These are phyloP conservation scores for Lacerta bilineata DNA, from an alignment of 2,797 vertebrate genomes.

Conservation along the genomic window DNA sequence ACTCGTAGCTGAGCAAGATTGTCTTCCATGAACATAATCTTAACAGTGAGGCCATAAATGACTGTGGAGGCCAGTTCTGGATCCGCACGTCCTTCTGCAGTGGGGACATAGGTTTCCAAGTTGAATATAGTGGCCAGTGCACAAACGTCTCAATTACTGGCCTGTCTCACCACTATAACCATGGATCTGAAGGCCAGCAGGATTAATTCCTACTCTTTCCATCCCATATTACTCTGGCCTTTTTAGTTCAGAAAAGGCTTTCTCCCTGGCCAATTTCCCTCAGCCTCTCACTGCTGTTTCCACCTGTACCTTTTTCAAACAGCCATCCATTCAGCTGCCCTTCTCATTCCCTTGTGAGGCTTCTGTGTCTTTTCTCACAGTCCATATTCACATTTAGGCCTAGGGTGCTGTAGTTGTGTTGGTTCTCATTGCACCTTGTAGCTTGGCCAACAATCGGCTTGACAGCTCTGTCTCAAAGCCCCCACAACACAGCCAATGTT, in stretches of 20 bases:
- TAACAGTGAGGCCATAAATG: too few relatives aligned
- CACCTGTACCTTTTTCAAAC: not conserved
- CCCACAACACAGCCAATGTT: not conserved
- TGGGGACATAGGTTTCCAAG: too few relatives aligned
- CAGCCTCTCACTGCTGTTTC: not conserved
- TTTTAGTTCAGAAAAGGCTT: not conserved
- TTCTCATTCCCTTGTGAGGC: not conserved
- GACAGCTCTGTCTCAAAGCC: not conserved
- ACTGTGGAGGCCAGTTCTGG: too few relatives aligned
- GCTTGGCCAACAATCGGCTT: not conserved
- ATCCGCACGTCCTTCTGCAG: too few relatives aligned
- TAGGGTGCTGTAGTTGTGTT: not conserved
- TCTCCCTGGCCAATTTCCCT: not conserved
- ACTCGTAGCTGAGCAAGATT: too few relatives aligned
- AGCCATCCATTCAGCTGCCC: not conserved
- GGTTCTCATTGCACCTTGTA: not conserved
- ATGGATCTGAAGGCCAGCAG: not conserved
- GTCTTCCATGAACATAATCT: too few relatives aligned
- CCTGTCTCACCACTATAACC: not conserved
- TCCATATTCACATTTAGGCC: not conserved
- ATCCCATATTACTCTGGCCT: not conserved
- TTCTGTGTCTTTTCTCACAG: not conserved
- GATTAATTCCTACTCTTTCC: not conserved
- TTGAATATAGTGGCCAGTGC: too few relatives aligned
- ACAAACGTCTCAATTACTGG: not conserved